Conservation (phyloP, 2,888 invertebrate species). For the Magallana nippona region DNA sequence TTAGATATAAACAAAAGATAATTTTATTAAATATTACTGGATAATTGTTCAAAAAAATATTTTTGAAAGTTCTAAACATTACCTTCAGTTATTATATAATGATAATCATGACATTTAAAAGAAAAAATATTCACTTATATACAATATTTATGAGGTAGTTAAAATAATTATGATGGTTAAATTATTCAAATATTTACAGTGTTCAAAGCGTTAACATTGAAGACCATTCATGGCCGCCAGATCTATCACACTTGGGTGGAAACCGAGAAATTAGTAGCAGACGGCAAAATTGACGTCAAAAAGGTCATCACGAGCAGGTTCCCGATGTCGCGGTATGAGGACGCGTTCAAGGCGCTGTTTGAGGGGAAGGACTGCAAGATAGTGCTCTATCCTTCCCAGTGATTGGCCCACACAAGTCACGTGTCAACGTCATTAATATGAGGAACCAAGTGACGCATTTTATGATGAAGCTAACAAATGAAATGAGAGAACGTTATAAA, state of each 20-base stretch:
- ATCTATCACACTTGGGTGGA: constrained; percentile 76
- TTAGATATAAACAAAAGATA: too few species aligned
- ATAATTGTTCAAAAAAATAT: too few species aligned
- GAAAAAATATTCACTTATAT: too few species aligned
- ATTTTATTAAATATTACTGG: too few species aligned
- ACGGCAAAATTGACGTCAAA: constrained; percentile 68
- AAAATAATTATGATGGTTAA: neutral
- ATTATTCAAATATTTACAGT: constrained; percentile 57
- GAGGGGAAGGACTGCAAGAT: constrained; percentile 74
- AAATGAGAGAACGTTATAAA: too few species aligned
- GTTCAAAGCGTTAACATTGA: constrained; percentile 73
- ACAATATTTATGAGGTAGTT: neutral
- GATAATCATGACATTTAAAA: too few species aligned
- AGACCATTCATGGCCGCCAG: constrained; percentile 73
- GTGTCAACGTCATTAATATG: neutral
- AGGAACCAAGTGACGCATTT: too few species aligned
- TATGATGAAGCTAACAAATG: too few species aligned
- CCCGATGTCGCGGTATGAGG: constrained; percentile 74
- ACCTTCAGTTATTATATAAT: too few species aligned
- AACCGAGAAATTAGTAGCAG: constrained; percentile 70
- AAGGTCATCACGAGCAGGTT: constrained; percentile 71
- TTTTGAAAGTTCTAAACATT: too few species aligned
- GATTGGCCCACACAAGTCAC: neutral
- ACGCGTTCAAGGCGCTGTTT: constrained; percentile 72
- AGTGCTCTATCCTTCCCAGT: constrained; percentile 68